Conservation (phyloP, 2,888 invertebrate species). For the Epinotia brunnichana region DNA sequence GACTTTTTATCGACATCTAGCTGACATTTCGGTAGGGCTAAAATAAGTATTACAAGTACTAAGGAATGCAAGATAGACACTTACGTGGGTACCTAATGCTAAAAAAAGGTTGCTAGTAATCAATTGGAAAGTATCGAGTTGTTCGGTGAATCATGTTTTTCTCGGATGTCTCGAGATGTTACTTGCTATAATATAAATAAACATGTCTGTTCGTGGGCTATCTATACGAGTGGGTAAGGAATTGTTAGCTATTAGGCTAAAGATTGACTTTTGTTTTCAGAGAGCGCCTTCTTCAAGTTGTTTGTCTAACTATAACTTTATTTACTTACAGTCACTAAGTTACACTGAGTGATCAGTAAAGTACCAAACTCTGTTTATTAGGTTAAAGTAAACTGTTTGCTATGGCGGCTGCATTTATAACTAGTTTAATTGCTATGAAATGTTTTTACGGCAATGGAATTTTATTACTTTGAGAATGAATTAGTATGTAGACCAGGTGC, state of each 20-base stretch:
- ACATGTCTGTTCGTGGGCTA: conserved; percentile 50
- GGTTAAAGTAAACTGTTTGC: conserved; percentile 25
- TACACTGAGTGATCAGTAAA: conserved; percentile 1
- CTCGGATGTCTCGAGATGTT: conserved; percentile 56
- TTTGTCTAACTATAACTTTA: conserved; percentile 14
- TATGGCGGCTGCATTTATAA: conserved; percentile 22
- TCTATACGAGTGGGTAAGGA: conserved; percentile 14
- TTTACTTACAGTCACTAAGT: background rate
- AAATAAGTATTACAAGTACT: conserved; percentile 44
- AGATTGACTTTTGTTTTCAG: conserved; percentile 35
- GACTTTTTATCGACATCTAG: conserved; percentile 63
- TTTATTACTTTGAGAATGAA: conserved; percentile 32
- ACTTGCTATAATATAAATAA: conserved; percentile 61
- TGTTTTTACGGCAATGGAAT: conserved; percentile 17
- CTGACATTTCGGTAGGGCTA: conserved; percentile 62
- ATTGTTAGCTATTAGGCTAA: conserved; percentile 22
- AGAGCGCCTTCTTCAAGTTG: conserved; percentile 23
- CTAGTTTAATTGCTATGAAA: conserved; percentile 31
- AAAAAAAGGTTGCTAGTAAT: conserved; percentile 40
- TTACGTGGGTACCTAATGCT: conserved; percentile 11
- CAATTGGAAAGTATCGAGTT: conserved; percentile 59
- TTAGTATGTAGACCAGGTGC: conserved; percentile 29
- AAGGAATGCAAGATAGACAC: conserved; percentile 31
- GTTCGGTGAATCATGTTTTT: conserved; percentile 64
- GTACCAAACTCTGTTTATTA: conserved; percentile 22